Evolutionary conservation across 2,888 invertebrate species (phyloP).

Genomic region (Leptarthrus brevirostris): DNA sequence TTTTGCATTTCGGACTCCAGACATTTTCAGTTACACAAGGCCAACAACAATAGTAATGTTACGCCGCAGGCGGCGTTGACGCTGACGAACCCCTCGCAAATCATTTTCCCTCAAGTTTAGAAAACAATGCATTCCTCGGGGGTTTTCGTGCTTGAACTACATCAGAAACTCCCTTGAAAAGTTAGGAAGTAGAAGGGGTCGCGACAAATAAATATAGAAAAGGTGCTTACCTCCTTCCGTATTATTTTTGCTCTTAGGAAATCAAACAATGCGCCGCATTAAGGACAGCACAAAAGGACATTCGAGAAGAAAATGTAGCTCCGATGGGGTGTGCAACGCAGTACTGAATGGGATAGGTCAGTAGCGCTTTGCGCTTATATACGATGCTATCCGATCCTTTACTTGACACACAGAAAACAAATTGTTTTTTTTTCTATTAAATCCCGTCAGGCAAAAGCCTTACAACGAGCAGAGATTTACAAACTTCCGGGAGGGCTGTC

Average conservation of each 20-base stretch:
- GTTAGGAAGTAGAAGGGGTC: constrained; percentile 9
- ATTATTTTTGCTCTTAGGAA: constrained; percentile 18
- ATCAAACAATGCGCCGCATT: constrained; percentile 27
- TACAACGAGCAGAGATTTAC: constrained; percentile 3
- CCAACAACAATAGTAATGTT: background rate
- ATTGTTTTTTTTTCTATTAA: background rate
- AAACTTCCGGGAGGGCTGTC: constrained; percentile 16
- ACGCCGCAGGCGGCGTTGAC: background rate
- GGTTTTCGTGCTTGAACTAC: constrained; percentile 1
- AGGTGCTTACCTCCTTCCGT: background rate
- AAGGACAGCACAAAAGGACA: constrained; percentile 22
- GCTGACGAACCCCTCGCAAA: background rate
- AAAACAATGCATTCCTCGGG: background rate
- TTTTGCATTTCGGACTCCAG: background rate
- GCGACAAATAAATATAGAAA: background rate
- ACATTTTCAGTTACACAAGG: background rate
- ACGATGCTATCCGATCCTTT: too few relatives aligned
- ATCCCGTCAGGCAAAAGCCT: background rate
- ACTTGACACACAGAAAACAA: too few relatives aligned
- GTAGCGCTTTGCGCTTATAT: background rate
- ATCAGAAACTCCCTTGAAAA: constrained; percentile 29
- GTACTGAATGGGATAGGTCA: constrained; percentile 33
- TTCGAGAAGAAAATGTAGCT: constrained; percentile 19
- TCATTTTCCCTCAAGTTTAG: background rate
- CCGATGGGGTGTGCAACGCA: constrained; percentile 12